Evolutionary conservation across 2,888 invertebrate genomes (phyloP).

Genomic region (Rhagophthalmus giganteus): DNA sequence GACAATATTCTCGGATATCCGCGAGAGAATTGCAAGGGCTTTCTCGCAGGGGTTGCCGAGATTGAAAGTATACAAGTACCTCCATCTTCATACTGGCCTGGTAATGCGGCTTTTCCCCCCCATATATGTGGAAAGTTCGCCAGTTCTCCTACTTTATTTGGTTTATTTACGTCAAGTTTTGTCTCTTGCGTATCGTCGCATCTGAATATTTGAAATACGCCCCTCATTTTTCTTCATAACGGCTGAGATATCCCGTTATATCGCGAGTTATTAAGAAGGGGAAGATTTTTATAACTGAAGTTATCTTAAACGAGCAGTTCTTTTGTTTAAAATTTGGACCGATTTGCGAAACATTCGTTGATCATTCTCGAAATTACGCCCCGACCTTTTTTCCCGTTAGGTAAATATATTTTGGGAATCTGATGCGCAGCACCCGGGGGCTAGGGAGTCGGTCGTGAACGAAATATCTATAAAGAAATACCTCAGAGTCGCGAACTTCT

Average conservation of each 20-base stretch:
- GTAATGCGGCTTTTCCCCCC: slow-evolving; percentile 14
- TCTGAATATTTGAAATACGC: slow-evolving; percentile 13
- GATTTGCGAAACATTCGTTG: too few relatives aligned
- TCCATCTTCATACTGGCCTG: slow-evolving; percentile 13
- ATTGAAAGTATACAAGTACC: slow-evolving; percentile 18
- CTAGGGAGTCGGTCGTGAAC: too few relatives aligned
- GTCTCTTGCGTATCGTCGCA: slow-evolving; percentile 11
- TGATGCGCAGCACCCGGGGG: too few relatives aligned
- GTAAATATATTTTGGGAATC: too few relatives aligned
- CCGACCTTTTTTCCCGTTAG: too few relatives aligned
- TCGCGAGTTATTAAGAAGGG: too few relatives aligned
- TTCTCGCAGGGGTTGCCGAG: slow-evolving; percentile 13
- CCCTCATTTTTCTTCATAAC: slow-evolving; percentile 9
- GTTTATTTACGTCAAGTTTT: slow-evolving; percentile 10
- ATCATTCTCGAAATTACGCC: too few relatives aligned
- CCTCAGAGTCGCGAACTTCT: too few relatives aligned
- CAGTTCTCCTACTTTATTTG: slow-evolving; percentile 14
- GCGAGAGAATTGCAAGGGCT: slow-evolving; percentile 14
- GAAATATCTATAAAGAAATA: too few relatives aligned
- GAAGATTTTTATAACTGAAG: too few relatives aligned
- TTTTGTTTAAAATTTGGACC: too few relatives aligned
- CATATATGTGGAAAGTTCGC: slow-evolving; percentile 17
- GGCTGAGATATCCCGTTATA: slow-evolving; percentile 2
- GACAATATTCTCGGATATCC: slow-evolving; percentile 25
- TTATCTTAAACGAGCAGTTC: too few relatives aligned